These are phyloP conservation scores for Megalopta genalis DNA, from an alignment of 1,140 invertebrate genomes.

Conservation along the genomic window DNA sequence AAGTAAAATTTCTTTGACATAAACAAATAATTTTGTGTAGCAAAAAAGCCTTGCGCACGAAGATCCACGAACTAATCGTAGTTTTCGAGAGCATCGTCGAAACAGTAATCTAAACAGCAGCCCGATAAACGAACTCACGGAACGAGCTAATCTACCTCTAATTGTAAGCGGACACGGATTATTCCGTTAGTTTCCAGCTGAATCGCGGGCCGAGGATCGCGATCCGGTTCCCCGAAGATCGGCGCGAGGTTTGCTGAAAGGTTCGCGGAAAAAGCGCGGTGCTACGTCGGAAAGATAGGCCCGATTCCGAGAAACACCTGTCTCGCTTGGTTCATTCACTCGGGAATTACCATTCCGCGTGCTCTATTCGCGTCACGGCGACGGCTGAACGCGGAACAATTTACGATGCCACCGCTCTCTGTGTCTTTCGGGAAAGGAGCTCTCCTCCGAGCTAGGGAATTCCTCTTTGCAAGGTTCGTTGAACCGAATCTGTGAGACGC, in stretches of 20 bases:
- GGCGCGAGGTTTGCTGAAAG: neutral
- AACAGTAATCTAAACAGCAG: too few relatives aligned
- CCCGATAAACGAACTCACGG: too few relatives aligned
- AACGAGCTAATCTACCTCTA: too few relatives aligned
- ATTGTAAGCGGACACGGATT: too few relatives aligned
- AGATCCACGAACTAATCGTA: too few relatives aligned
- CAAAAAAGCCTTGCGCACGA: too few relatives aligned
- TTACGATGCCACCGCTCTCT: slow-evolving; percentile 36
- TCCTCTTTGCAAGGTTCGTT: slow-evolving; percentile 41
- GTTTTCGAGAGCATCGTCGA: too few relatives aligned
- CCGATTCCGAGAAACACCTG: slow-evolving; percentile 31
- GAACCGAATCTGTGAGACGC: slow-evolving; percentile 38
- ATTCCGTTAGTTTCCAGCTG: neutral
- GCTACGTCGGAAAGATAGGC: slow-evolving; percentile 11
- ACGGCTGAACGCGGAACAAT: slow-evolving; percentile 37
- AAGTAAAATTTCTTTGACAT: too few relatives aligned
- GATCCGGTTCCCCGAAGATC: neutral
- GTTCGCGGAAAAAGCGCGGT: slow-evolving; percentile 11
- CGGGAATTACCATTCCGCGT: slow-evolving; percentile 45
- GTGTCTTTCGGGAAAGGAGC: slow-evolving; percentile 31
- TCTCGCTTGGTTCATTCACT: slow-evolving; percentile 34
- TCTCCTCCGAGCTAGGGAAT: slow-evolving; percentile 29
- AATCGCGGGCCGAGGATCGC: neutral
- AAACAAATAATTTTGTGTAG: too few relatives aligned
- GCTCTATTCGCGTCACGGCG: slow-evolving; percentile 40